Conservation (phyloP, 2,888 invertebrate species). For the Hedya salicella region DNA sequence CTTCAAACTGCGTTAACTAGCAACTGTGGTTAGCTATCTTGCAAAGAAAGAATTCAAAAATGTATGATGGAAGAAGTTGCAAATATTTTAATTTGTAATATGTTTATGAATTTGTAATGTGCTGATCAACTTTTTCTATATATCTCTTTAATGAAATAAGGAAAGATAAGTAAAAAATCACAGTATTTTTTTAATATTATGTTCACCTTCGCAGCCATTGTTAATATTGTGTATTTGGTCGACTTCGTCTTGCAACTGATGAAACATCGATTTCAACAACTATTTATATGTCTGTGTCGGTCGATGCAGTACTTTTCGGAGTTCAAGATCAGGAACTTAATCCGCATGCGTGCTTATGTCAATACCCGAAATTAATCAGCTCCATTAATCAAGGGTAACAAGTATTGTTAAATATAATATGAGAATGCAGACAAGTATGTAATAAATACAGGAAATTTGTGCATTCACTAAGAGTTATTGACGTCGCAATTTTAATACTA, state of each 20-base stretch:
- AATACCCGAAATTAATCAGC: not conserved
- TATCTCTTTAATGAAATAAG: no score
- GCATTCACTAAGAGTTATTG: not conserved
- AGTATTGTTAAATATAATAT: not conserved
- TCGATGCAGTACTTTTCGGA: slow-evolving; percentile 65
- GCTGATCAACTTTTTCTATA: no score
- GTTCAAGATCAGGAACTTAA: slow-evolving; percentile 64
- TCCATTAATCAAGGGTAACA: not conserved
- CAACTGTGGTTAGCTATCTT: no score
- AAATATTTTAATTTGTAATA: no score
- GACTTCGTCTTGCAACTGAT: slow-evolving; percentile 62
- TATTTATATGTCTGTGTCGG: slow-evolving; percentile 68
- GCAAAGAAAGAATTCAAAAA: no score
- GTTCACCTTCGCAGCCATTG: slow-evolving; percentile 70
- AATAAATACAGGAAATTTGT: not conserved
- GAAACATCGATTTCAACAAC: slow-evolving; percentile 55
- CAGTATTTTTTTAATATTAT: not conserved
- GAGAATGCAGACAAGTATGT: not conserved
- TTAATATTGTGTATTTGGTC: slow-evolving; percentile 54
- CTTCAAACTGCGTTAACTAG: not conserved
- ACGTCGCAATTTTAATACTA: not conserved
- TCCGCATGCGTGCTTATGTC: slow-evolving; percentile 45
- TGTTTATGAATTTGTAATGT: no score
- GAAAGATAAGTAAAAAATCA: not conserved
- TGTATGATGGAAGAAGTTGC: no score